A percentile compares a stretch with the other conserved stretches of the same genome.
These are phyloP conservation scores for Xanthia icteritia DNA, from an alignment of 2,888 invertebrate genomes.

Conservation along the genomic window DNA sequence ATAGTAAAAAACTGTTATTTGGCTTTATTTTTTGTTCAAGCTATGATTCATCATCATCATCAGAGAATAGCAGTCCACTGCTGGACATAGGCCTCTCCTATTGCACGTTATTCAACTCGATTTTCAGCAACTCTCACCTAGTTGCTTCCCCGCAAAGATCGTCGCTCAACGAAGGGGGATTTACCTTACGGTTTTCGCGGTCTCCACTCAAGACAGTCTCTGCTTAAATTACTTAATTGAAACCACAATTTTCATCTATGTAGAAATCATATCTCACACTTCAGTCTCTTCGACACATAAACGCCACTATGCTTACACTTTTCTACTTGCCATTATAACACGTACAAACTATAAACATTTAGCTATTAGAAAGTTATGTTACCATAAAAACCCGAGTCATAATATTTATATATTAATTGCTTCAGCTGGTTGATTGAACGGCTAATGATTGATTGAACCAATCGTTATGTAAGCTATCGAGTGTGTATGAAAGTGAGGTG, in stretches of 20 bases:
- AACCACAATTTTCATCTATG: background rate
- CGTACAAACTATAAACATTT: conserved; percentile 39
- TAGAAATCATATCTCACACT: background rate
- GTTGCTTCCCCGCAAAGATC: no score
- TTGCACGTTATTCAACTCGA: no score
- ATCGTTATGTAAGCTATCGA: conserved; percentile 50
- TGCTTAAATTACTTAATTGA: background rate
- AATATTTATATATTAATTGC: conserved; percentile 57
- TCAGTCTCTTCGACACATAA: background rate
- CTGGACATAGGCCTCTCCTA: no score
- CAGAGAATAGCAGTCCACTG: no score
- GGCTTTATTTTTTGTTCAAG: no score
- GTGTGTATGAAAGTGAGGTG: conserved; percentile 45
- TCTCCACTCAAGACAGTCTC: no score
- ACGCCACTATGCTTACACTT: conserved; percentile 7
- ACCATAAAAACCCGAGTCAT: conserved; percentile 57
- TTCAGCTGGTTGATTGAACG: conserved; percentile 51
- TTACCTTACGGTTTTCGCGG: no score
- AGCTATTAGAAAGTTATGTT: conserved; percentile 62
- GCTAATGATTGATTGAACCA: conserved; percentile 56
- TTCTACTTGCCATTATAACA: conserved; percentile 12
- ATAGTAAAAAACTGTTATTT: background rate
- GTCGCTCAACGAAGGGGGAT: no score
- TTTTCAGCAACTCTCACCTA: no score
- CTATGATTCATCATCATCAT: no score